Percentiles rank a stretch among this genome's conserved stretches.
Conservation (phyloP, 2,797 vertebrate species). For the Aldrovandia affinis region DNA sequence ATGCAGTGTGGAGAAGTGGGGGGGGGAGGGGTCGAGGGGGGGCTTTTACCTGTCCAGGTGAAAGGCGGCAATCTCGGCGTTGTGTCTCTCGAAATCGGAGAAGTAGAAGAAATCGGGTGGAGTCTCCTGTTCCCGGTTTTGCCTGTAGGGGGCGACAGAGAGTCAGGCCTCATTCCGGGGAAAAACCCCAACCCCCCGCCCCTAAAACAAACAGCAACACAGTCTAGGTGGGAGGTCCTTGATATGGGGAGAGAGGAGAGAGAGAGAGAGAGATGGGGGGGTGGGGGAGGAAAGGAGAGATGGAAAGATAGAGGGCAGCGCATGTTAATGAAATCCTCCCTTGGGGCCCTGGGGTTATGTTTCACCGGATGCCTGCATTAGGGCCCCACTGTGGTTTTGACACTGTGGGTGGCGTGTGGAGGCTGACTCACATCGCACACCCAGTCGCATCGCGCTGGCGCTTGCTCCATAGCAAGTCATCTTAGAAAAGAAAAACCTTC, state of each 20-base stretch:
- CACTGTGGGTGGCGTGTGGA: neutral
- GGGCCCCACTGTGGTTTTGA: neutral
- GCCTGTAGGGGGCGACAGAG: constrained; percentile 66
- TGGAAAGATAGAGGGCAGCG: neutral
- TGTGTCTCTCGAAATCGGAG: constrained; percentile 96
- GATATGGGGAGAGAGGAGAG: neutral
- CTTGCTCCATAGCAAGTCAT: too few relatives aligned
- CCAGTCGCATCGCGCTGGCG: too few relatives aligned
- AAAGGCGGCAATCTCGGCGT: constrained; percentile 94
- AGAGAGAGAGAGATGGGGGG: neutral
- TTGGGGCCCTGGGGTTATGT: neutral
- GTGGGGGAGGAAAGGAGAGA: neutral
- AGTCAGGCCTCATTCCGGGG: neutral
- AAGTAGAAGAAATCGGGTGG: constrained; percentile 98
- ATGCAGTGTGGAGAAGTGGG: too few relatives aligned
- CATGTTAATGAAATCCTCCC: constrained; percentile 2
- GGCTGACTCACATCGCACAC: neutral
- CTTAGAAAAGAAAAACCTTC: too few relatives aligned
- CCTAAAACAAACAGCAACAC: neutral
- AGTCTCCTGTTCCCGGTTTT: constrained; percentile 92
- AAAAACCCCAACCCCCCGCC: neutral
- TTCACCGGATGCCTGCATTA: neutral
- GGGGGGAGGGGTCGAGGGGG: neutral
- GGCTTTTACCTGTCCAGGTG: constrained; percentile 96
- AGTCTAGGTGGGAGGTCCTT: neutral